These are phyloP conservation scores for Paelopatides confundens DNA, from an alignment of 53 echinoderm and acorn worm genomes.

Conservation along the genomic window DNA sequence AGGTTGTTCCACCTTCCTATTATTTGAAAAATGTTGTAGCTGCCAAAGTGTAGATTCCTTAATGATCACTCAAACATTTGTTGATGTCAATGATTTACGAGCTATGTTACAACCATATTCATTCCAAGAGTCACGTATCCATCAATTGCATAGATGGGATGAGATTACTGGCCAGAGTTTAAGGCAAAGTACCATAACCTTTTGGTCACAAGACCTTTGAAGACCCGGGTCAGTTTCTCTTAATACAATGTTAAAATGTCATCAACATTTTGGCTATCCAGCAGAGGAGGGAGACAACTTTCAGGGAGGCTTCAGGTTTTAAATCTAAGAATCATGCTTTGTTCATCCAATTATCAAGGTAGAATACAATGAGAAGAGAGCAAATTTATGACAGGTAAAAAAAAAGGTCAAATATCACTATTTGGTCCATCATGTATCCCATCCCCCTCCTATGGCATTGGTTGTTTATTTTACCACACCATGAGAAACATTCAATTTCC, in stretches of 20 bases:
- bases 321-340: neutral
- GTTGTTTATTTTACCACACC: slow-evolving; percentile 33
- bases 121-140: neutral
- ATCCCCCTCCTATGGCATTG: slow-evolving; percentile 26
- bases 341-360: slow-evolving; percentile 37
- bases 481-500: slow-evolving; percentile 26
- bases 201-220: neutral
- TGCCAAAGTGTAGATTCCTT: too few species aligned
- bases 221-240: slow-evolving; percentile 7
- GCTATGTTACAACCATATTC: neutral
- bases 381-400: slow-evolving; percentile 9
- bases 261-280: slow-evolving; percentile 7
- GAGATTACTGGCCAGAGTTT: neutral
- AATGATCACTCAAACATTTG: too few species aligned
- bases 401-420: slow-evolving; percentile 24
- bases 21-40: too few species aligned
- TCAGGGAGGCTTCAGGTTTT: neutral
- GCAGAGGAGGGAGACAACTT: neutral
- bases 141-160: neutral
- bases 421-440: slow-evolving; percentile 40
- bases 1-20: too few species aligned
- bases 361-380: neutral
- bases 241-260: neutral
- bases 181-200: slow-evolving; percentile 11
- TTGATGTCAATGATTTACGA: too few species aligned